Conservation (phyloP, 2,797 vertebrate genomes). For the Ptychadena robeensis region DNA sequence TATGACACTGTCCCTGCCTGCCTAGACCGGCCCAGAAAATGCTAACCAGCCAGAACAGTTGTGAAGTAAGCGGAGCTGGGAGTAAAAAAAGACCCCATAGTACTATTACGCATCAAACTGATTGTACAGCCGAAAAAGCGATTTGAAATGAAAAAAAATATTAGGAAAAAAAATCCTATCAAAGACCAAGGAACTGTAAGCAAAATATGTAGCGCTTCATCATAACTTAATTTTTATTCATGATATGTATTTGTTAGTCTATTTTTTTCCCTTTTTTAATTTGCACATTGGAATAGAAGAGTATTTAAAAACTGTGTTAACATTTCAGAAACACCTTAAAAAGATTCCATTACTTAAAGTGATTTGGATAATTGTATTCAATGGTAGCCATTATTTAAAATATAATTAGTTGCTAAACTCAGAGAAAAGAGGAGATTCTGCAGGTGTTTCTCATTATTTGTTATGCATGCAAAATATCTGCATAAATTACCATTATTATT, state of each 20-base stretch:
- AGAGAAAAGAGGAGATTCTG: conserved; percentile 86
- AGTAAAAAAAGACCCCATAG: too few relatives aligned
- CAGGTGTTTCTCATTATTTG: conserved; percentile 92
- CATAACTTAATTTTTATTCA: conserved; percentile 66
- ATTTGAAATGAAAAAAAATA: background rate
- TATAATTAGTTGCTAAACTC: conserved; percentile 94
- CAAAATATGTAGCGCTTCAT: conserved; percentile 57
- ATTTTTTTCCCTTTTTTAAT: conserved; percentile 69
- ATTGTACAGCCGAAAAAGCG: background rate
- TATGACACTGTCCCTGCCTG: too few relatives aligned
- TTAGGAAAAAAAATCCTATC: conserved; percentile 1
- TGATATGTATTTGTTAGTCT: conserved; percentile 67
- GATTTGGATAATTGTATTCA: conserved; percentile 92
- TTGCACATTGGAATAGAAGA: conserved; percentile 70
- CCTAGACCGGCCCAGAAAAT: too few relatives aligned
- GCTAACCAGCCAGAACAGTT: too few relatives aligned
- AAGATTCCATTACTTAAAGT: conserved; percentile 92
- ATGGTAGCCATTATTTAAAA: conserved; percentile 96
- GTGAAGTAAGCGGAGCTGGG: too few relatives aligned
- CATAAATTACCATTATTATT: conserved; percentile 88
- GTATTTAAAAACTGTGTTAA: conserved; percentile 80
- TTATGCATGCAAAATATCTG: conserved; percentile 85
- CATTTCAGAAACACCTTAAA: conserved; percentile 86
- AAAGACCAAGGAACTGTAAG: conserved; percentile 7
- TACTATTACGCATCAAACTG: background rate